Percentiles rank a stretch among this genome's conserved stretches.
These are phyloP conservation scores for Dynastes tityus DNA, from an alignment of 2,888 invertebrate genomes.

Conservation along the genomic window DNA sequence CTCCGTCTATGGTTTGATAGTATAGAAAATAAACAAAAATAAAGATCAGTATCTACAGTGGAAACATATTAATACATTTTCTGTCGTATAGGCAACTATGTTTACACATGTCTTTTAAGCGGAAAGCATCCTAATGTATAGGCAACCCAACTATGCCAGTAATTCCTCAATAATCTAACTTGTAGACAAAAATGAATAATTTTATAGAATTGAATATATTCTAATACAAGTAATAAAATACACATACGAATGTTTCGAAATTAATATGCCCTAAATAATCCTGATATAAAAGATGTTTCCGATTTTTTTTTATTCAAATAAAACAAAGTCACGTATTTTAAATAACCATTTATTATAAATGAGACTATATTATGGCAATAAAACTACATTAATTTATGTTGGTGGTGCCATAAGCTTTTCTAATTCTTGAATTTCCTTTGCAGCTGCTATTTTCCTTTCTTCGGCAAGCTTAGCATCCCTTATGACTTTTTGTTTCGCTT, in stretches of 20 bases:
- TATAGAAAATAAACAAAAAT: neutral
- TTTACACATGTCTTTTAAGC: neutral
- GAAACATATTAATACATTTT: neutral
- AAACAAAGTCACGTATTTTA: neutral
- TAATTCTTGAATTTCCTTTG: conserved; percentile 69
- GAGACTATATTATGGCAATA: conserved; percentile 21
- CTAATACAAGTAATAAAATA: no score
- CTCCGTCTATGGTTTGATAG: no score
- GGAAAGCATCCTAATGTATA: neutral
- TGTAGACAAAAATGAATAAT: no score
- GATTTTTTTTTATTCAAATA: neutral
- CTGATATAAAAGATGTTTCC: neutral
- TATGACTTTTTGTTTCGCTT: conserved; percentile 78
- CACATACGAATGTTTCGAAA: no score
- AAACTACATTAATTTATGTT: conserved; percentile 21
- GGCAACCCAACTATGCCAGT: no score
- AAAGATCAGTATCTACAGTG: neutral
- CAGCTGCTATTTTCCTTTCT: conserved; percentile 79
- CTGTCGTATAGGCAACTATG: neutral
- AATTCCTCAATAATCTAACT: no score
- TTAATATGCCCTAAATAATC: neutral
- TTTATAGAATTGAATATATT: no score
- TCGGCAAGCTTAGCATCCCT: conserved; percentile 82
- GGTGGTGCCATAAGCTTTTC: conserved; percentile 60
- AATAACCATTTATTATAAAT: conserved; percentile 36